Conservation (phyloP, 1,140 invertebrate genomes). For the Nephotettix cincticeps region DNA sequence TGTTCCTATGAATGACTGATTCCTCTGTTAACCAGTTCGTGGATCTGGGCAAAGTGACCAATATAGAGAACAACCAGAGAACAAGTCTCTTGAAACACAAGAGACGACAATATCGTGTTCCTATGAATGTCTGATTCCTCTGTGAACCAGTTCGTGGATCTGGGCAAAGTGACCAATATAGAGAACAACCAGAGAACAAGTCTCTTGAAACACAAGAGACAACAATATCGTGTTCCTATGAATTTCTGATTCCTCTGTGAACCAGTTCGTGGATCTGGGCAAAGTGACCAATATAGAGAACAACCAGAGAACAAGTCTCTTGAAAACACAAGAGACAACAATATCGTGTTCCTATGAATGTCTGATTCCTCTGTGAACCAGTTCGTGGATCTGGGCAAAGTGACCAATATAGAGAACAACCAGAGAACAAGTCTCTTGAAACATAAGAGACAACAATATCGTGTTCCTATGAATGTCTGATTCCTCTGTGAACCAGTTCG, state of each 20-base stretch:
- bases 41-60: conserved; percentile 91
- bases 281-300: conserved; percentile 92
- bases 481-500: conserved; percentile 76
- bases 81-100: no score
- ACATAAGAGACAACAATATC: neutral
- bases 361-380: no score
- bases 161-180: conserved; percentile 94
- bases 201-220: no score
- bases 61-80: conserved; percentile 90
- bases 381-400: conserved; percentile 93
- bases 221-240: no score
- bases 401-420: conserved; percentile 91
- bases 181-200: conserved; percentile 88
- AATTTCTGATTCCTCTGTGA: no score
- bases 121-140: no score
- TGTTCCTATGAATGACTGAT: no score
- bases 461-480: no score
- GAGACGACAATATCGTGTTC: no score
- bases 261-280: conserved; percentile 94
- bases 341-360: no score
- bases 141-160: conserved; percentile 93
- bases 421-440: conserved; percentile 81
- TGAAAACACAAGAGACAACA: conserved; percentile 89
- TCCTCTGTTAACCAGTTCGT: no score
- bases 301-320: conserved; percentile 88